A percentile compares a stretch with the other conserved stretches of the same genome.
phyloP scores from a whole-genome alignment of 2,113 vertebrate genomes.

The Ictalurus furcatus region DNA sequence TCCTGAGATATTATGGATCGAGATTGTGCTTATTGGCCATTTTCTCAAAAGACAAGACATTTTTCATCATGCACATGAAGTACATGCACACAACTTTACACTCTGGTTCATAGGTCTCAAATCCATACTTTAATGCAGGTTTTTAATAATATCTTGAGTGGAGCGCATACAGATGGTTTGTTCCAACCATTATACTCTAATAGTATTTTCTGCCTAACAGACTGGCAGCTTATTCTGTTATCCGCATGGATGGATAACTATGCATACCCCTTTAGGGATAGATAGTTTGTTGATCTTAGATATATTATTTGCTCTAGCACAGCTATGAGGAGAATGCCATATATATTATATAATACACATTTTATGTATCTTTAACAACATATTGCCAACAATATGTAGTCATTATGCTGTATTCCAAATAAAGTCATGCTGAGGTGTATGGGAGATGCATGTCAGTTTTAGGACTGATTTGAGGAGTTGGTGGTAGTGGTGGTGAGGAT shows the following conservation, averaged over 20 bases:
- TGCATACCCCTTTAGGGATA: not conserved
- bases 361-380: not conserved
- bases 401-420: conserved; percentile 12
- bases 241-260: conserved; percentile 17
- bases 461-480: not conserved
- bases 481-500: not conserved
- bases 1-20: not conserved
- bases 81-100: not conserved
- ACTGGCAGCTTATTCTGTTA: not conserved
- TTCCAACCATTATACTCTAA: not conserved
- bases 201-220: not conserved
- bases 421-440: not conserved
- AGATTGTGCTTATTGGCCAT: not conserved
- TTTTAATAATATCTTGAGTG: not conserved
- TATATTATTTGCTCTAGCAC: not conserved
- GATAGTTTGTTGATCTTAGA: conserved; percentile 10
- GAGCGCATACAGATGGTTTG: not conserved
- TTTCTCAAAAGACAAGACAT: not conserved
- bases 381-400: conserved; percentile 1
- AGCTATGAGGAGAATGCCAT: not conserved
- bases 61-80: not conserved
- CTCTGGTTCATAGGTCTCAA: not conserved
- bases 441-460: not conserved
- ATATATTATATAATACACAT: not conserved
- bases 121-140: not conserved